A percentile compares a stretch with the other conserved stretches of the same genome.
phyloP scores from a whole-genome alignment of 2,888 invertebrate species.

The Polydrusus tereticollis region DNA sequence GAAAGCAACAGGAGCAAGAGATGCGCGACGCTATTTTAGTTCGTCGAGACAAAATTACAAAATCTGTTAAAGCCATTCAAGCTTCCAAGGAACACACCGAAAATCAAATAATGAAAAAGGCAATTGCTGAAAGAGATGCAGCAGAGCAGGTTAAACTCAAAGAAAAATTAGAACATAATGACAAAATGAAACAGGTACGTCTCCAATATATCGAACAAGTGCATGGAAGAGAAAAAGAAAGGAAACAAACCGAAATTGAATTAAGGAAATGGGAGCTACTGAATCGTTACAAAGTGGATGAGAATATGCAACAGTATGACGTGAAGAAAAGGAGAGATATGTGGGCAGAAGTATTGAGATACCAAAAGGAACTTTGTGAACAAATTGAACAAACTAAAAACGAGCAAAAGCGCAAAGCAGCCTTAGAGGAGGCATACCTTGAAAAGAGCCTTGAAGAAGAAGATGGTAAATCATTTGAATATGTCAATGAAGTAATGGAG shows the following conservation, averaged over 20 bases:
- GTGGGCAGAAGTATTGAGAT: constrained; percentile 66
- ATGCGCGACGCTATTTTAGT: constrained; percentile 50
- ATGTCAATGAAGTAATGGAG: constrained; percentile 68
- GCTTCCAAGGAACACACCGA: constrained; percentile 58
- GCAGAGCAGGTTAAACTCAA: constrained; percentile 62
- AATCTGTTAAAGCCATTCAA: constrained; percentile 54
- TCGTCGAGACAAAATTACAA: constrained; percentile 50
- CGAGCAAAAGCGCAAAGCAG: constrained; percentile 53
- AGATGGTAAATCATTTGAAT: constrained; percentile 70
- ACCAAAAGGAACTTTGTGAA: constrained; percentile 67
- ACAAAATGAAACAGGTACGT: constrained; percentile 57
- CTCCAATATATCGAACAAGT: constrained; percentile 60
- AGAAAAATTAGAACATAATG: constrained; percentile 61
- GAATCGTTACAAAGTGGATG: constrained; percentile 72
- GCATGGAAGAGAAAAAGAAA: constrained; percentile 60
- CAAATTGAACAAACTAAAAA: constrained; percentile 66
- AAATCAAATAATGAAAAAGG: constrained; percentile 65
- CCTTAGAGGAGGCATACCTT: constrained; percentile 64
- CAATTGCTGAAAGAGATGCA: constrained; percentile 67
- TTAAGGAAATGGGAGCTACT: constrained; percentile 71
- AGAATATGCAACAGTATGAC: constrained; percentile 68
- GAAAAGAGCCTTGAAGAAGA: constrained; percentile 66
- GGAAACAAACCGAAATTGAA: constrained; percentile 66
- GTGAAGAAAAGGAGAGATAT: constrained; percentile 64
- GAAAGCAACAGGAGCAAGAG: constrained; percentile 64